These are phyloP conservation scores for Gryllus longicercus DNA, from an alignment of 2,888 invertebrate species.

Conservation along the genomic window DNA sequence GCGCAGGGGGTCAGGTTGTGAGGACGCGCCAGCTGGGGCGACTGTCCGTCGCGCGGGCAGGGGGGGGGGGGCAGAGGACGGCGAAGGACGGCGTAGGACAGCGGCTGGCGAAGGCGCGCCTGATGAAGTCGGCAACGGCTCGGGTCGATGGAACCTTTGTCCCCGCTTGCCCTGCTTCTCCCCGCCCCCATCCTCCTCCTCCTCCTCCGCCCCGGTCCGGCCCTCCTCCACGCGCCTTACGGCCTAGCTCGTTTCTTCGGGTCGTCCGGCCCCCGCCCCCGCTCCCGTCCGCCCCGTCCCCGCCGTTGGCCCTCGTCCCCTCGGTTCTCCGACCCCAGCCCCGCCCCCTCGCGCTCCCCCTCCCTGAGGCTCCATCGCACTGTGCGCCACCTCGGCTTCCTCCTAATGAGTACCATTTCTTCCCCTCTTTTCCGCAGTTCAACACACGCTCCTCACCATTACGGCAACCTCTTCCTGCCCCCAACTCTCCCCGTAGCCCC, in stretches of 20 bases:
- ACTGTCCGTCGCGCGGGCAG: not conserved
- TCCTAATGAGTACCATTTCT: constrained; percentile 5
- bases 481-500: not conserved
- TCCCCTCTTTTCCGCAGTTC: constrained; percentile 17
- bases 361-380: not conserved
- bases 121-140: not conserved
- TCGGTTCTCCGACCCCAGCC: not conserved
- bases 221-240: not conserved
- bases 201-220: not conserved
- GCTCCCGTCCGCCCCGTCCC: not conserved
- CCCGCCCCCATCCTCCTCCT: not conserved
- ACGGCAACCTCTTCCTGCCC: not conserved
- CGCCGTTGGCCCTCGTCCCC: not conserved
- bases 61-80: not conserved
- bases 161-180: not conserved
- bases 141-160: not conserved
- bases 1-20: no score
- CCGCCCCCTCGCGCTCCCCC: not conserved
- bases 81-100: not conserved
- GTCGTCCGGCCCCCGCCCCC: not conserved
- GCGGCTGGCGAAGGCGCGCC: not conserved
- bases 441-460: not conserved
- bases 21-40: no score
- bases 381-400: not conserved
- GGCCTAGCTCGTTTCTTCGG: not conserved